These are phyloP conservation scores for Thysanoteuthis rhombus DNA, from an alignment of 2,888 invertebrate genomes.

Conservation along the genomic window DNA sequence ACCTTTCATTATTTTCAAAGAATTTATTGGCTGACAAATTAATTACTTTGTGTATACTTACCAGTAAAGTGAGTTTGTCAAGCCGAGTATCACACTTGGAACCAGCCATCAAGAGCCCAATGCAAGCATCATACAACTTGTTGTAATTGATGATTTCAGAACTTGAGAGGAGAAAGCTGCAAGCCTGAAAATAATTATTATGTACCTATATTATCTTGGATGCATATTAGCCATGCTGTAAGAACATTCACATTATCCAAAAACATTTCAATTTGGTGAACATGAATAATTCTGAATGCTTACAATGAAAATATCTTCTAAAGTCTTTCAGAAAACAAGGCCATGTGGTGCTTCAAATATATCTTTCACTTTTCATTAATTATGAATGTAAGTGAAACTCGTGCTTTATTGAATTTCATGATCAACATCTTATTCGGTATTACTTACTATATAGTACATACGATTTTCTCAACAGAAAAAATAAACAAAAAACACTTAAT, in stretches of 20 bases:
- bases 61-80: conserved; percentile 59
- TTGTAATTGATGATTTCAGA: conserved; percentile 91
- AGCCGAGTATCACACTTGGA: conserved; percentile 72
- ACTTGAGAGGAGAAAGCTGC: conserved; percentile 92
- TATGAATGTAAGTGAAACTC: no score
- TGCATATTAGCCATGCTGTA: no score
- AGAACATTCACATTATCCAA: no score
- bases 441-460: background rate
- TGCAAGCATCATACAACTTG: conserved; percentile 83
- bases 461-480: background rate
- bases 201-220: background rate
- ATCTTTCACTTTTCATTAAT: background rate
- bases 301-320: background rate
- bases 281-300: background rate
- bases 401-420: no score
- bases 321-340: background rate
- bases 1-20: background rate
- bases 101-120: conserved; percentile 83
- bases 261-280: background rate
- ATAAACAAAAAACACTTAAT: background rate
- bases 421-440: no score
- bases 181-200: conserved; percentile 72
- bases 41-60: conserved; percentile 38
- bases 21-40: no score
- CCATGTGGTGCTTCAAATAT: background rate